Evolutionary conservation across 2,888 invertebrate genomes (phyloP).

Genomic region (Steinernema hermaphroditum): DNA sequence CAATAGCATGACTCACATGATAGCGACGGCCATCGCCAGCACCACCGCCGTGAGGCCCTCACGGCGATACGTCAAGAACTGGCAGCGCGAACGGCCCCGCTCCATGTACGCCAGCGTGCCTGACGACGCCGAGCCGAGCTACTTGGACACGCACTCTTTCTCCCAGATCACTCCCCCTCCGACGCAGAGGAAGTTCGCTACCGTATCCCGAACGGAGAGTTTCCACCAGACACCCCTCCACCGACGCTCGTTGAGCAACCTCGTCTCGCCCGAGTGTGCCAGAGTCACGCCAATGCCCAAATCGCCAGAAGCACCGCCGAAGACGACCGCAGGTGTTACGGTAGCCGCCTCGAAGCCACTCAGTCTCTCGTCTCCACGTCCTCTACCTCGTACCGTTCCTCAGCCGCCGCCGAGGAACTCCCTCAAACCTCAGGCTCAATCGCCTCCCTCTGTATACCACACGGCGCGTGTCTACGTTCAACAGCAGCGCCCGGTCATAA

Average conservation of each 20-base stretch:
- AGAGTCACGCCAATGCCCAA: constrained; percentile 19
- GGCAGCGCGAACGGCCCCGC: constrained; percentile 16
- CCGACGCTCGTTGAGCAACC: neutral
- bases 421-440: neutral
- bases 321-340: neutral
- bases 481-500: constrained; percentile 9
- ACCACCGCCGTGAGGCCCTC: constrained; percentile 16
- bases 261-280: neutral
- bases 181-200: constrained; percentile 12
- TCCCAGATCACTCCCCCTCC: constrained; percentile 18
- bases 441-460: constrained; percentile 16
- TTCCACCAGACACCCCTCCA: constrained; percentile 7
- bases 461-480: constrained; percentile 22
- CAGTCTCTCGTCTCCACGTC: neutral
- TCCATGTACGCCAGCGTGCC: constrained; percentile 26
- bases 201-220: constrained; percentile 17
- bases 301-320: neutral
- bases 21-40: constrained; percentile 27
- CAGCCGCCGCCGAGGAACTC: constrained; percentile 13
- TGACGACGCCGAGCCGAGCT: neutral
- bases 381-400: neutral
- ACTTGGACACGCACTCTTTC: constrained; percentile 21
- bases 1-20: constrained; percentile 28
- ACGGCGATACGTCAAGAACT: constrained; percentile 15
- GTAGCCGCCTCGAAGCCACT: neutral